phyloP scores from a whole-genome alignment of 2,888 invertebrate species.

The Alloscopus bannaensis region DNA sequence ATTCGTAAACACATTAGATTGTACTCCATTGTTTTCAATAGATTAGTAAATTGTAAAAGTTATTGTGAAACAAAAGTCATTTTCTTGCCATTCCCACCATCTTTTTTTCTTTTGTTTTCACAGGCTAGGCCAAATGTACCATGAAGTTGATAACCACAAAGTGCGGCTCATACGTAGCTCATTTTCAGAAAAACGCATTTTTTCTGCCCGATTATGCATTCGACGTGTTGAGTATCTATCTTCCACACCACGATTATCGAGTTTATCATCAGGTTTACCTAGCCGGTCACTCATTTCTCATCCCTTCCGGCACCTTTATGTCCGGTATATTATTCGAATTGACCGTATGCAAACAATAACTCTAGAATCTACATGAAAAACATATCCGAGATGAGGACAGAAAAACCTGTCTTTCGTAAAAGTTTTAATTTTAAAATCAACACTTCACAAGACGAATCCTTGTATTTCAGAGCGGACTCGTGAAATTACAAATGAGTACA shows the following conservation, averaged over 20 bases:
- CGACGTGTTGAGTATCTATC: constrained; percentile 21
- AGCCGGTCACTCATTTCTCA: constrained; percentile 49
- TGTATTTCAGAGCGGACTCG: constrained; percentile 20
- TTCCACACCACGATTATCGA: constrained; percentile 18
- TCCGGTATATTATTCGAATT: constrained; percentile 38
- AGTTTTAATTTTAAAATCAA: too few relatives aligned
- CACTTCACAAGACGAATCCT: too few relatives aligned
- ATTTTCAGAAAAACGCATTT: too few relatives aligned
- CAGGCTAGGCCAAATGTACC: constrained; percentile 28
- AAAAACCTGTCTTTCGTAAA: constrained; percentile 53
- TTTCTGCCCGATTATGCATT: constrained; percentile 9
- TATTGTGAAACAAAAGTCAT: neutral
- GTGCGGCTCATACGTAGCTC: too few relatives aligned
- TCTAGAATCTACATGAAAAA: neutral
- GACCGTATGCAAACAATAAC: neutral
- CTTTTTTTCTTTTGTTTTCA: constrained; percentile 2
- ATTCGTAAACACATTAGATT: constrained; percentile 15
- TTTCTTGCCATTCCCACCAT: constrained; percentile 22
- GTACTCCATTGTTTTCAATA: constrained; percentile 29
- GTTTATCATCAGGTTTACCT: constrained; percentile 43
- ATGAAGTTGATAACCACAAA: neutral
- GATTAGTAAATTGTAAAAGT: constrained; percentile 24
- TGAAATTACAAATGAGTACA: constrained; percentile 42
- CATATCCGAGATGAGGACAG: neutral
- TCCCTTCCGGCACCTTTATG: constrained; percentile 61